These are phyloP conservation scores for Malurus alboscapulatus DNA, from an alignment of 2,113 vertebrate genomes.

Conservation along the genomic window DNA sequence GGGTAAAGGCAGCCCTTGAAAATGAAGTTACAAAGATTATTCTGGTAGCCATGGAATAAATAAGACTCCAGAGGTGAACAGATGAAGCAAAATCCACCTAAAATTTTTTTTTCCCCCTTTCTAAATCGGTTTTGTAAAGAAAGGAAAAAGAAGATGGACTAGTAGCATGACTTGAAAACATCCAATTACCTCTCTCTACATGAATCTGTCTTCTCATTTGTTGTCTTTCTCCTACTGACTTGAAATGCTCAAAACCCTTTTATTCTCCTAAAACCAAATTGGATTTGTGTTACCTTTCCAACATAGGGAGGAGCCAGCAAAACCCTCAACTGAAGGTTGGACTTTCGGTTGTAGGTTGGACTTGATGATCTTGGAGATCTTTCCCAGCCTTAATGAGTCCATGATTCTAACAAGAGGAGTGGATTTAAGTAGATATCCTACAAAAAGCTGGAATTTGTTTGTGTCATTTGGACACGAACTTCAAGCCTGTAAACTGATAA, in stretches of 20 bases:
- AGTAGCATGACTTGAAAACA: not conserved
- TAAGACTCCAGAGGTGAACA: not conserved
- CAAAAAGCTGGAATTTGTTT: not conserved
- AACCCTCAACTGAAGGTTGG: not conserved
- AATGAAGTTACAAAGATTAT: not conserved
- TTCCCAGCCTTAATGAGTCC: not conserved
- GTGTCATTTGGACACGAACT: not conserved
- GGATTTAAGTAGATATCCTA: not conserved
- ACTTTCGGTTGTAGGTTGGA: not conserved
- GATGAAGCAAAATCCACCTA: not conserved
- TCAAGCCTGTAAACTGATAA: not conserved
- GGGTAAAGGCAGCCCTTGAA: not conserved
- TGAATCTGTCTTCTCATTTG: not conserved
- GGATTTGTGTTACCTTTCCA: not conserved
- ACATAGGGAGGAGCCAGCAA: not conserved
- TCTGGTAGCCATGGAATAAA: not conserved
- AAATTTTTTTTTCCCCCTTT: rapidly evolving
- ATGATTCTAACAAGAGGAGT: not conserved
- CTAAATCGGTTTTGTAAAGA: not conserved
- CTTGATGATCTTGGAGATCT: not conserved
- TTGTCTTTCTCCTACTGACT: not conserved
- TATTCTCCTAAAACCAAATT: not conserved
- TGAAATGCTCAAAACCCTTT: not conserved
- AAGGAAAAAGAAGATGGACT: not conserved
- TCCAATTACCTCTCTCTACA: not conserved